These are phyloP conservation scores for Crotalus adamanteus DNA, from an alignment of 2,797 vertebrate species.

Conservation along the genomic window DNA sequence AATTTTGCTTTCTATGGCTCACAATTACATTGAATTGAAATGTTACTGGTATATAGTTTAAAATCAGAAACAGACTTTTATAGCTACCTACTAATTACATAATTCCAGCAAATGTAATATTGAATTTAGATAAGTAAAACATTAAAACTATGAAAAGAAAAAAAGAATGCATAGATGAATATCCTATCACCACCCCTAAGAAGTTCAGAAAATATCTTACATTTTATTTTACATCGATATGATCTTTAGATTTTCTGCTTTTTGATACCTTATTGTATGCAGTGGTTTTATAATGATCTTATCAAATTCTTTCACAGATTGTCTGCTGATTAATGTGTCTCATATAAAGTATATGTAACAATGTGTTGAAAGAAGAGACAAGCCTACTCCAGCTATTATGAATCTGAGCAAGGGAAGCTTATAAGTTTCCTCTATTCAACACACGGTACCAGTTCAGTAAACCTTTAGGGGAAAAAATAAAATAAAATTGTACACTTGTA, in stretches of 20 bases:
- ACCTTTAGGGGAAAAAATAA: neutral
- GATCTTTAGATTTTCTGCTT: neutral
- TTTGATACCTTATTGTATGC: neutral
- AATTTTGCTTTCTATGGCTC: slow-evolving; percentile 44
- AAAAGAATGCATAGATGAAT: neutral
- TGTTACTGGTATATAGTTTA: slow-evolving; percentile 10
- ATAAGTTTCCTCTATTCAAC: neutral
- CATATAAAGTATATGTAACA: neutral
- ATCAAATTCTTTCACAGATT: neutral
- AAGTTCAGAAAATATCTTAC: neutral
- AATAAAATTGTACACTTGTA: neutral
- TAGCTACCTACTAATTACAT: neutral
- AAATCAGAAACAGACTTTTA: slow-evolving; percentile 5
- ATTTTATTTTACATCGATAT: neutral
- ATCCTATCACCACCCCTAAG: no score
- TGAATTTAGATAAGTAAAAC: neutral
- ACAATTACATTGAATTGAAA: slow-evolving; percentile 12
- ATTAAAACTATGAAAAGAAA: neutral
- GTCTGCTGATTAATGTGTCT: neutral
- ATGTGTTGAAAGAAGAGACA: neutral
- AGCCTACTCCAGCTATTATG: neutral
- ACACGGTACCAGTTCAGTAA: neutral
- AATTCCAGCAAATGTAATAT: slow-evolving; percentile 2
- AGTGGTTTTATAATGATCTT: neutral
- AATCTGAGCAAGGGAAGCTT: neutral